phyloP scores from a whole-genome alignment of 2,113 vertebrate species.

The Menura novaehollandiae region DNA sequence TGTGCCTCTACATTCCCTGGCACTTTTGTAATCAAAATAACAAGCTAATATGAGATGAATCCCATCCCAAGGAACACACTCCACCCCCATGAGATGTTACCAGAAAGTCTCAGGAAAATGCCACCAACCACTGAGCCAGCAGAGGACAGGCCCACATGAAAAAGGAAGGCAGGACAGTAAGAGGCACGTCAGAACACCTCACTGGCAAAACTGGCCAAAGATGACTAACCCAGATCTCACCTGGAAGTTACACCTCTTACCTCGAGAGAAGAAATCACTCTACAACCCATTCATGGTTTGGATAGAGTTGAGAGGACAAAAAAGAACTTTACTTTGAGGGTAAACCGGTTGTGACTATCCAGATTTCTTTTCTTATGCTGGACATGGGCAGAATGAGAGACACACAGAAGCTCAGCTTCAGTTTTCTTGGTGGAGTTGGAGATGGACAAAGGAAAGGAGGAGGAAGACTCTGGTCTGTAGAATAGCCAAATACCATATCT shows the following conservation, averaged over 20 bases:
- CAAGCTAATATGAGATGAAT: not conserved
- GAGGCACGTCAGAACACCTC: not conserved
- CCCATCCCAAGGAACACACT: not conserved
- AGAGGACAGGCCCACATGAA: not conserved
- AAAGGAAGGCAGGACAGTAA: not conserved
- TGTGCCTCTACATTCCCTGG: not conserved
- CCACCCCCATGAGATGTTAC: not conserved
- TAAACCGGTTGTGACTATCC: not conserved
- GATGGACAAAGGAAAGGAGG: fast-evolving
- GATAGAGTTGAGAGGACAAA: not conserved
- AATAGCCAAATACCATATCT: not conserved
- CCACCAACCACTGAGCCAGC: not conserved
- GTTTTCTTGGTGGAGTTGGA: not conserved
- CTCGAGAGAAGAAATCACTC: not conserved
- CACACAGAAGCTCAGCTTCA: not conserved
- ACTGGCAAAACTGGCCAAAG: not conserved
- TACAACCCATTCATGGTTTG: not conserved
- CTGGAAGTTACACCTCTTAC: not conserved
- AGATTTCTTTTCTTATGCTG: not conserved
- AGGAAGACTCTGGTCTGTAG: not conserved
- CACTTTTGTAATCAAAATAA: not conserved
- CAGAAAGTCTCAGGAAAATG: not conserved
- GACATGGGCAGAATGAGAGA: not conserved
- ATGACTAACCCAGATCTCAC: not conserved
- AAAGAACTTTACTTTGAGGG: not conserved